phyloP scores from a whole-genome alignment of 2,113 vertebrate genomes.

The Pteronura brasiliensis region DNA sequence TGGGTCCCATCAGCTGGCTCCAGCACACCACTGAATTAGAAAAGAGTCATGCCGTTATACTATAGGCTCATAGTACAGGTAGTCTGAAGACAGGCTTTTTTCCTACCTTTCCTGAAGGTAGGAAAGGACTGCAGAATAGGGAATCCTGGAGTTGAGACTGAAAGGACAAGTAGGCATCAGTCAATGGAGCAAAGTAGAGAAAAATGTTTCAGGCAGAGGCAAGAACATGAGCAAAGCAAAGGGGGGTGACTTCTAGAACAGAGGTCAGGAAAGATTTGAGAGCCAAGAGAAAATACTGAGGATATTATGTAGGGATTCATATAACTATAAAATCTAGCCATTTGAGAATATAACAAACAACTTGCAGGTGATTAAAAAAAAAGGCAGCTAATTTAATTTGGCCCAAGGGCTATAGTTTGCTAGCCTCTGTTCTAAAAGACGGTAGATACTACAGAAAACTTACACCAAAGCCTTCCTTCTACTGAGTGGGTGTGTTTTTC shows the following conservation, averaged over 20 bases:
- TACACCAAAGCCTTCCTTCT: background rate
- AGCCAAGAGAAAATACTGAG: background rate
- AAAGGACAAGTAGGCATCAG: background rate
- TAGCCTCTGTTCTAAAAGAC: constrained; percentile 25
- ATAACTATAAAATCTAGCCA: background rate
- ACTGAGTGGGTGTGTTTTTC: constrained; percentile 45
- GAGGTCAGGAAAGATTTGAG: background rate
- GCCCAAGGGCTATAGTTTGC: background rate
- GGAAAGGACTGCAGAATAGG: background rate
- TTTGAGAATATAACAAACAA: background rate
- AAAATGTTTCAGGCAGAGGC: background rate
- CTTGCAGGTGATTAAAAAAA: background rate
- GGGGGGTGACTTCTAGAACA: background rate
- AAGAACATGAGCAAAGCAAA: background rate
- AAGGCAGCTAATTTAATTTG: background rate
- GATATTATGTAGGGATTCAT: background rate
- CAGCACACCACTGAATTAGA: background rate
- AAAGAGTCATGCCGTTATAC: background rate
- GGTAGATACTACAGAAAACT: background rate
- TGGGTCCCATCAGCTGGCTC: background rate
- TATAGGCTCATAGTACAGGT: rapidly evolving
- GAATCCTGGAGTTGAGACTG: background rate
- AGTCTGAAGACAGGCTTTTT: background rate
- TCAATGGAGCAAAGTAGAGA: background rate
- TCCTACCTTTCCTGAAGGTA: too few species aligned